A percentile compares a stretch with the other conserved stretches of the same genome.
phyloP scores from a whole-genome alignment of 2,888 invertebrate species.

The Rhamphomyia laevipes region DNA sequence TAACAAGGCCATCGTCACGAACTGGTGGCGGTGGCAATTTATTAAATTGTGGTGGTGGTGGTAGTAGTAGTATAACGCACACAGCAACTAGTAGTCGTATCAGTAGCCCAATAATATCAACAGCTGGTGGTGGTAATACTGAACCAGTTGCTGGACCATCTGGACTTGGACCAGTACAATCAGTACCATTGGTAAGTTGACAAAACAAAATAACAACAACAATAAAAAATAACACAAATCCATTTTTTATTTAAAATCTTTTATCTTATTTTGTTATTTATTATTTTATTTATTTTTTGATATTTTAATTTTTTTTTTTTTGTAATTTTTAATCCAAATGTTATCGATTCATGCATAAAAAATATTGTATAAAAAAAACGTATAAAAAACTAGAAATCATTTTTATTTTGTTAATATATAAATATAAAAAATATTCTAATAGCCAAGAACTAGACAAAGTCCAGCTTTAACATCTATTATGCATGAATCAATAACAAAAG shows the following conservation, averaged over 20 bases:
- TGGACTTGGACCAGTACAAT: constrained; percentile 74
- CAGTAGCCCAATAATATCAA: constrained; percentile 25
- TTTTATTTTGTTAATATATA: too few relatives aligned
- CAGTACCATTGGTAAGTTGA: constrained; percentile 70
- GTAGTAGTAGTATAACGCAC: constrained; percentile 20
- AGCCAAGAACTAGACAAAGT: too few relatives aligned
- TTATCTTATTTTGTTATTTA: neutral
- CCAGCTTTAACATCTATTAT: too few relatives aligned
- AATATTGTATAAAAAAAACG: too few relatives aligned
- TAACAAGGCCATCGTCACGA: constrained; percentile 26
- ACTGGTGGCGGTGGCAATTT: constrained; percentile 17
- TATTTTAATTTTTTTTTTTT: neutral
- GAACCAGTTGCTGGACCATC: constrained; percentile 54
- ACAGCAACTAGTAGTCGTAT: constrained; percentile 22
- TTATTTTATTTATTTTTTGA: neutral
- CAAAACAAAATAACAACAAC: constrained; percentile 8
- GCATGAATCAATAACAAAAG: too few relatives aligned
- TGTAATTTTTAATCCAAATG: neutral
- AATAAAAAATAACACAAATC: too few relatives aligned
- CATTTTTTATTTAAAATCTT: too few relatives aligned
- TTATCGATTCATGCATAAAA: too few relatives aligned
- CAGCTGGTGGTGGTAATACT: constrained; percentile 14
- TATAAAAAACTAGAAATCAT: too few relatives aligned
- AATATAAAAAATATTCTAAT: too few relatives aligned
- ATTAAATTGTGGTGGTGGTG: constrained; percentile 12